A percentile compares a stretch with the other conserved stretches of the same genome.
phyloP scores from a whole-genome alignment of 1,140 invertebrate genomes.

The Drosophila mauritiana region DNA sequence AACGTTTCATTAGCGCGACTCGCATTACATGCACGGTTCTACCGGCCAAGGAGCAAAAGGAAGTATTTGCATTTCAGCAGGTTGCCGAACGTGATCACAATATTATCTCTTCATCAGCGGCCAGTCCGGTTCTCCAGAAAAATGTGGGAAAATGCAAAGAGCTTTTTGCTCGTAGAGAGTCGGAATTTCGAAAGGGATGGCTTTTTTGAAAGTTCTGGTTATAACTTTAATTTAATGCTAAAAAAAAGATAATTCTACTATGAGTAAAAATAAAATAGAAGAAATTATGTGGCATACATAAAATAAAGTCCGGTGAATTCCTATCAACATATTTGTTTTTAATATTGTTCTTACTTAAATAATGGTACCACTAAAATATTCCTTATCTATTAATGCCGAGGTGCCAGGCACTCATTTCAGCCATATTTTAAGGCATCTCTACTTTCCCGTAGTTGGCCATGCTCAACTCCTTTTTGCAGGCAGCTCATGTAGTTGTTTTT shows the following conservation, averaged over 20 bases:
- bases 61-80: slow-evolving; percentile 79
- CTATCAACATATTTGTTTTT: too few relatives aligned
- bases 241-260: too few relatives aligned
- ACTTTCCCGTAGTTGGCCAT: slow-evolving; percentile 6
- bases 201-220: too few relatives aligned
- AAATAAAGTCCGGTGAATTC: too few relatives aligned
- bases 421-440: slow-evolving; percentile 9
- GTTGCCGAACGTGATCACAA: slow-evolving; percentile 83
- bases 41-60: slow-evolving; percentile 19
- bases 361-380: too few relatives aligned
- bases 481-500: slow-evolving; percentile 31
- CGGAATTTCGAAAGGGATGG: too few relatives aligned
- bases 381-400: neutral
- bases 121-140: slow-evolving; percentile 15
- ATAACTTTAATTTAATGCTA: too few relatives aligned
- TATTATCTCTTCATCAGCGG: slow-evolving; percentile 82
- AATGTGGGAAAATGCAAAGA: slow-evolving; percentile 30
- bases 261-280: too few relatives aligned
- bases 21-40: slow-evolving; percentile 50
- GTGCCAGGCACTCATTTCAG: neutral
- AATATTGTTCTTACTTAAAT: too few relatives aligned
- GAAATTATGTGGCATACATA: too few relatives aligned
- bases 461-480: slow-evolving; percentile 35
- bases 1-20: slow-evolving; percentile 78
- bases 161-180: neutral